phyloP scores from a whole-genome alignment of 2,888 invertebrate species.

The Mythimna vitellina region DNA sequence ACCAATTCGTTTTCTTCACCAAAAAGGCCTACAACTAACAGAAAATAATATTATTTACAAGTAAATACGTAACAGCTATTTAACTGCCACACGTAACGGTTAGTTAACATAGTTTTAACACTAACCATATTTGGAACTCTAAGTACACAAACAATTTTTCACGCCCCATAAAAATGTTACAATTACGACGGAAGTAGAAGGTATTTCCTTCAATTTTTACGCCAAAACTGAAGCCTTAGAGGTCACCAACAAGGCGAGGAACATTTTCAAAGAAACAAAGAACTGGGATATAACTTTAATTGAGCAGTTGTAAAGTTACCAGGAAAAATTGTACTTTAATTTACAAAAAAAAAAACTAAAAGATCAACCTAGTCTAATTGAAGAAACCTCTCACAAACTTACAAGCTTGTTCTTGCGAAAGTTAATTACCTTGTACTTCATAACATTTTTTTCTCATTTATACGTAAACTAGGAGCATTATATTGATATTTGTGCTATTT shows the following conservation, averaged over 20 bases:
- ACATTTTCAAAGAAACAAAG: neutral
- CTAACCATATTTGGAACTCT: slow-evolving; percentile 32
- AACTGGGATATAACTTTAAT: neutral
- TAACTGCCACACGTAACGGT: slow-evolving; percentile 32
- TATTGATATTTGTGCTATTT: slow-evolving; percentile 20
- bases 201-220: slow-evolving; percentile 26
- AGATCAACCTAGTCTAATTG: neutral
- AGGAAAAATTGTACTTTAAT: neutral
- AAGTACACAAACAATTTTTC: slow-evolving; percentile 33
- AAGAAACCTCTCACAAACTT: slow-evolving; percentile 1
- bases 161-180: slow-evolving; percentile 20
- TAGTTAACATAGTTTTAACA: slow-evolving; percentile 42
- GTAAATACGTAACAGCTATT: slow-evolving; percentile 32
- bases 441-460: slow-evolving; percentile 17
- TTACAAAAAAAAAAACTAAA: slow-evolving; percentile 9
- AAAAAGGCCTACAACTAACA: slow-evolving; percentile 31
- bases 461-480: neutral
- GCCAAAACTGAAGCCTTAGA: slow-evolving; percentile 14
- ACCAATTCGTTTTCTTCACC: slow-evolving; percentile 36
- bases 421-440: slow-evolving; percentile 6
- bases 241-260: neutral
- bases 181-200: slow-evolving; percentile 19
- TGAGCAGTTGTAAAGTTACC: slow-evolving; percentile 11
- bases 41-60: slow-evolving; percentile 15
- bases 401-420: slow-evolving; percentile 7